phyloP scores from a whole-genome alignment of 2,113 vertebrate species.

The Cephalopholis sonnerati region DNA sequence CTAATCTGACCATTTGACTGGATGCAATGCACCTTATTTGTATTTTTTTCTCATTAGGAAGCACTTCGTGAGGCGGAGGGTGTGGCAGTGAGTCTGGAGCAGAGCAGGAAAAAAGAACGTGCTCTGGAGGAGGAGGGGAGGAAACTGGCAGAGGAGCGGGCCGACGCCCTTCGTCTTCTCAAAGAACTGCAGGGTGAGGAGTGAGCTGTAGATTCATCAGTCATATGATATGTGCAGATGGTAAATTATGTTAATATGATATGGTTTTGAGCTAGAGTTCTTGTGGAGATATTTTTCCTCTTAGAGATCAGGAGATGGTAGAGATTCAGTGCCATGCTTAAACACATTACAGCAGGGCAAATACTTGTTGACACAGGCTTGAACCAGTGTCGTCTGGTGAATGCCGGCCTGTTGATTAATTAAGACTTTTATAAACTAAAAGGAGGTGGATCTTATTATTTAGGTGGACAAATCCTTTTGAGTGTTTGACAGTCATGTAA shows the following conservation, averaged over 20 bases:
- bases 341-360: neutral
- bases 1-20: constrained; percentile 1
- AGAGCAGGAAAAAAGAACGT: constrained; percentile 80
- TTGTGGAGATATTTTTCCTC: neutral
- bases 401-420: neutral
- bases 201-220: neutral
- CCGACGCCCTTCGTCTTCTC: constrained; percentile 77
- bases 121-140: constrained; percentile 83
- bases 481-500: neutral
- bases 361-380: neutral
- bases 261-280: neutral
- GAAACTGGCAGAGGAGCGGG: constrained; percentile 78
- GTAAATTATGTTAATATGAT: neutral
- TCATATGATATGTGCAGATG: neutral
- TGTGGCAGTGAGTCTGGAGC: constrained; percentile 78
- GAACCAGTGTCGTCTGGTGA: neutral
- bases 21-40: constrained; percentile 25
- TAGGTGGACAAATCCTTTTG: neutral
- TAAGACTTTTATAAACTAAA: neutral
- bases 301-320: neutral
- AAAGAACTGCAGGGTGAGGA: constrained; percentile 84
- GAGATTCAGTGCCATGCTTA: neutral
- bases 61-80: constrained; percentile 75
- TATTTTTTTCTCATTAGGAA: constrained; percentile 72
- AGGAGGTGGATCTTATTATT: neutral